Base-by-base conservation (phyloP, 2,113 vertebrate species). In the Alethe diademata region DNA sequence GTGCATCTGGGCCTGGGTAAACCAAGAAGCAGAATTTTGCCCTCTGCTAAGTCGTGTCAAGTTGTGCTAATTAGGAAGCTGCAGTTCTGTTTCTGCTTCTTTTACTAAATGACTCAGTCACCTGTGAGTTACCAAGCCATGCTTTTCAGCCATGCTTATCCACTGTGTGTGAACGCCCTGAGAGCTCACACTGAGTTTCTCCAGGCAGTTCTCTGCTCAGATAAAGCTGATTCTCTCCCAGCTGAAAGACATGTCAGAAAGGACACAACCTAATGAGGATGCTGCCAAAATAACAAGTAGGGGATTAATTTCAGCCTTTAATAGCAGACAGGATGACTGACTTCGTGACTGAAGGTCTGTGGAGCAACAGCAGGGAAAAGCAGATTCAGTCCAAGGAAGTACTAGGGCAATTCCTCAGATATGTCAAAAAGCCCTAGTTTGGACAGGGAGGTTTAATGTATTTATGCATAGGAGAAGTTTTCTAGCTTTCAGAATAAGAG, bases 211-310 rank as follows among this genome's bases (percentile, higher is more conserved):
- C 65, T 74, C 38, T 33, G 24, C 33, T 54, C 36, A 57, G 61
- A 35, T 13, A 35, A 71, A 48, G n/a, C 36, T 83, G 64, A 90
- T 65, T n/a, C 47, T 45, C 42, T 88, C 38, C 74, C 33, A 26
- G 14, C 20, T 74, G 60, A 66, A 93, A 94, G 35, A 9, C n/a
- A 40, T 5, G 24, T 28, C 73, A 89, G 19, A 56, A 86, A 73
- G n/a, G 40, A 65, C 56, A 78, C 0, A 0, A 16, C 0, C 2
- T 45, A 58, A 78, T 43, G 47, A 78, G 31, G 26, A 40, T 75
- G 14, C 40, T 79, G 47, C 65, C 87, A 81, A 89, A 94, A 71
- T 43, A 43, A 51, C 56, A 67, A 64, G 24, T 19, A 84, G 14
- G 7, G 20, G n/a, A 81, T 78, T 40, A 76, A 84, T 74, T 91